These are phyloP conservation scores for Sorex maritimensis DNA, from an alignment of 2,797 vertebrate species.

Conservation along the genomic window DNA sequence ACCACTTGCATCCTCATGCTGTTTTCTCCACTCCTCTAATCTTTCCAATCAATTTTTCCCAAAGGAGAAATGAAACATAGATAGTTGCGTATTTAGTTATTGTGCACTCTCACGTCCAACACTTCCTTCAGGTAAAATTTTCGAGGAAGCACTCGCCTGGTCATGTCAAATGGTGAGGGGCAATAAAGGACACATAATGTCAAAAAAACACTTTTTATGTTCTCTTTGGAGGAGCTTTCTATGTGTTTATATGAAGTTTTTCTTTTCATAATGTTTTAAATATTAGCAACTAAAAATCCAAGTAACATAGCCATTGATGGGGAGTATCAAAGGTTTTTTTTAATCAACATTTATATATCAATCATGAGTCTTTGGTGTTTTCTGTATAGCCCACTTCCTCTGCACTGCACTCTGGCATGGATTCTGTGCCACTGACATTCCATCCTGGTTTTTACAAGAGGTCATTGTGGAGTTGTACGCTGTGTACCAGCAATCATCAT, in stretches of 20 bases:
- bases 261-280: background rate
- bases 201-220: background rate
- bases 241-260: background rate
- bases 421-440: background rate
- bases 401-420: background rate
- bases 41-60: background rate
- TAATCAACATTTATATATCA: background rate
- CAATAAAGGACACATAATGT: background rate
- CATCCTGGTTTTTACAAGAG: slow-evolving; percentile 11
- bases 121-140: background rate
- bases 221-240: background rate
- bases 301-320: background rate
- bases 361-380: slow-evolving; percentile 13
- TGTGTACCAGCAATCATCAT: slow-evolving; percentile 62
- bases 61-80: background rate
- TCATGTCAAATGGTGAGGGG: background rate
- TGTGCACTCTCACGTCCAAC: background rate
- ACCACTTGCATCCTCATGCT: too few species aligned
- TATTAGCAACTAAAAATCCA: background rate
- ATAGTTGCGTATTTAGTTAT: background rate
- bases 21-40: background rate
- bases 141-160: background rate
- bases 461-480: background rate
- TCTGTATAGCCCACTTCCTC: slow-evolving; percentile 39
- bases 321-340: background rate